phyloP scores from a whole-genome alignment of 2,888 invertebrate genomes.

The Augochlorella aurata region DNA sequence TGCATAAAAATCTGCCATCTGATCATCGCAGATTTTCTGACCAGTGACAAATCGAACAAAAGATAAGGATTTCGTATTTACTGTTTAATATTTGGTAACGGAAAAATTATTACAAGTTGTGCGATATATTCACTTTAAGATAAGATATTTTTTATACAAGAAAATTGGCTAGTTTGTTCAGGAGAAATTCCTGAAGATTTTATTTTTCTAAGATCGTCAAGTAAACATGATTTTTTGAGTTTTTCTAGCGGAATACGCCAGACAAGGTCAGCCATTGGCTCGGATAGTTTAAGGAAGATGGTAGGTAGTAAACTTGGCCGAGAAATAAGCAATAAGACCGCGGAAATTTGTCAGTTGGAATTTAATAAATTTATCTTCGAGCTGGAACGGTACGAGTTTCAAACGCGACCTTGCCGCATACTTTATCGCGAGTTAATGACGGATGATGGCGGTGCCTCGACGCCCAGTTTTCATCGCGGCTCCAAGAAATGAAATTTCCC shows the following conservation, averaged over 20 bases:
- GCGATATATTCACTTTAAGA: neutral
- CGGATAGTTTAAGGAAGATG: conserved; percentile 26
- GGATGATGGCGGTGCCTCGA: conserved; percentile 32
- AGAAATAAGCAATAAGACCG: conserved; percentile 36
- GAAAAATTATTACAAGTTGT: neutral
- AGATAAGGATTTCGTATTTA: neutral
- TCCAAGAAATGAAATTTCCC: conserved; percentile 35
- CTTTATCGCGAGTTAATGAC: conserved; percentile 5
- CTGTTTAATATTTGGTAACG: neutral
- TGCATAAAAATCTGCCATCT: neutral
- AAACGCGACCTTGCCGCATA: conserved; percentile 32
- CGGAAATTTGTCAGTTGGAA: conserved; percentile 35
- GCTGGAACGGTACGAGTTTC: conserved; percentile 26
- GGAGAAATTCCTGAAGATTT: neutral
- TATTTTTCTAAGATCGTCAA: neutral
- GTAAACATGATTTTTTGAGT: neutral
- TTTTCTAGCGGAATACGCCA: neutral
- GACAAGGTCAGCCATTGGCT: neutral
- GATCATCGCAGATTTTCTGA: too few species aligned
- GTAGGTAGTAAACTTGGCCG: conserved; percentile 23
- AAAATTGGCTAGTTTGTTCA: neutral
- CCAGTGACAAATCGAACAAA: neutral
- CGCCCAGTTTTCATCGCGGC: conserved; percentile 6
- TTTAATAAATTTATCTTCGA: conserved; percentile 45
- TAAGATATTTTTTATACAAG: neutral